Conservation (phyloP, 2,113 vertebrate species). For the Notechis scutatus region DNA sequence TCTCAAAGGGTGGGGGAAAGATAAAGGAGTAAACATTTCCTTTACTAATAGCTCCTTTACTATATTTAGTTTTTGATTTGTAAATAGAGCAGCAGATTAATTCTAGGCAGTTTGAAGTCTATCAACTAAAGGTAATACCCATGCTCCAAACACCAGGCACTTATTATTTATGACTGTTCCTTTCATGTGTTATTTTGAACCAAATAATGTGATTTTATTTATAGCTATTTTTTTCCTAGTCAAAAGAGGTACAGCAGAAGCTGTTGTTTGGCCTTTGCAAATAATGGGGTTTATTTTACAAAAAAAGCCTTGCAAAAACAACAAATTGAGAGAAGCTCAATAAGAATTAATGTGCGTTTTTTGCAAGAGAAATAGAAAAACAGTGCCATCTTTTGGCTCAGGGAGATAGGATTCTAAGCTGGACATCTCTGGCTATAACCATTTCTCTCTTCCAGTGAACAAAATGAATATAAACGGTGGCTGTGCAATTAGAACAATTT, state of each 20-base stretch:
- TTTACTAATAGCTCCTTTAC: not conserved
- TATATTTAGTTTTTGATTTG: conserved; percentile 3
- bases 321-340: not conserved
- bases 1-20: not conserved
- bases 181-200: conserved; percentile 39
- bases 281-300: conserved; percentile 51
- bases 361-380: conserved; percentile 40
- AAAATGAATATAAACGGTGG: not conserved
- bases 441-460: not conserved
- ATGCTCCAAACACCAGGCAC: conserved; percentile 27
- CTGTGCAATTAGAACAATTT: not conserved
- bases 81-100: not conserved
- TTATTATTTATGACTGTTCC: conserved; percentile 49
- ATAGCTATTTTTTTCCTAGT: conserved; percentile 39
- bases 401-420: not conserved
- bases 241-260: conserved; percentile 45
- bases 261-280: conserved; percentile 50
- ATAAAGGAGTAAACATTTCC: not conserved
- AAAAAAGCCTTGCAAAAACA: conserved; percentile 49
- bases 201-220: conserved; percentile 43
- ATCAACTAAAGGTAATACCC: conserved; percentile 32
- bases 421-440: accelerated
- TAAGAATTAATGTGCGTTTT: conserved; percentile 1
- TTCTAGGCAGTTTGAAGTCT: conserved; percentile 29
- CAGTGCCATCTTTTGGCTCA: conserved; percentile 63